Evolutionary conservation across 2,797 vertebrate species (phyloP).

Genomic region (Lithobates pipiens): DNA sequence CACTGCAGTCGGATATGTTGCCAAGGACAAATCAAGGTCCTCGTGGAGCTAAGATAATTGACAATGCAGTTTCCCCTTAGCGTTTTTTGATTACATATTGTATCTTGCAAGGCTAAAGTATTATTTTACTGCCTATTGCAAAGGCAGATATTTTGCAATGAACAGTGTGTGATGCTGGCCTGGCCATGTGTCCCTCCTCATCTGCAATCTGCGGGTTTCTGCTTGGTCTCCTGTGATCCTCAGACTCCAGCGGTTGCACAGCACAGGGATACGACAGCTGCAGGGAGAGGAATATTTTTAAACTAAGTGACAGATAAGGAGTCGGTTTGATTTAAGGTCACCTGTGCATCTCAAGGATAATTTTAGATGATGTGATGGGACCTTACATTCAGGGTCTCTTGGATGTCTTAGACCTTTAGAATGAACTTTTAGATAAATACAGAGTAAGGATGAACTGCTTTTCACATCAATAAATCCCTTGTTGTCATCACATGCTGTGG

Average conservation of each 20-base stretch:
- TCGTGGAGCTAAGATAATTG: conserved; percentile 1
- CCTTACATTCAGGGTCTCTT: not conserved
- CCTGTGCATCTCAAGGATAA: conserved; percentile 19
- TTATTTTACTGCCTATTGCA: conserved; percentile 41
- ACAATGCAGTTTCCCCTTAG: conserved; percentile 32
- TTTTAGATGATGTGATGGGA: conserved; percentile 10
- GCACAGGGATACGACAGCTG: not conserved
- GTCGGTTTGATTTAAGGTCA: conserved; percentile 45
- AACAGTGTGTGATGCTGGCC: conserved; percentile 24
- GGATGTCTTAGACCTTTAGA: conserved; percentile 25
- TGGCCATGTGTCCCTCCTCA: not conserved
- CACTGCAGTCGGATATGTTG: not conserved
- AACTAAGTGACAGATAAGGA: conserved; percentile 15
- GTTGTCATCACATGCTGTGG: not conserved
- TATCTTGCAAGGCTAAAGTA: conserved; percentile 32
- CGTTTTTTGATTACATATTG: conserved; percentile 16
- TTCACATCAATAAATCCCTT: not conserved
- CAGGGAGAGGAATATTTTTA: conserved; percentile 6
- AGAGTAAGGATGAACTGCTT: not conserved
- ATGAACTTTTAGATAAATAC: conserved; percentile 6
- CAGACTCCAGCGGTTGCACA: not conserved
- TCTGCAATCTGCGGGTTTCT: not conserved
- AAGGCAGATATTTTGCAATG: conserved; percentile 14
- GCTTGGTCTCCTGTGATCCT: not conserved
- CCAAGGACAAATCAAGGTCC: conserved; percentile 51